Percentiles rank a stretch among this genome's conserved stretches.
These are phyloP conservation scores for Tipula lateralis DNA, from an alignment of 2,888 invertebrate genomes.

Conservation along the genomic window DNA sequence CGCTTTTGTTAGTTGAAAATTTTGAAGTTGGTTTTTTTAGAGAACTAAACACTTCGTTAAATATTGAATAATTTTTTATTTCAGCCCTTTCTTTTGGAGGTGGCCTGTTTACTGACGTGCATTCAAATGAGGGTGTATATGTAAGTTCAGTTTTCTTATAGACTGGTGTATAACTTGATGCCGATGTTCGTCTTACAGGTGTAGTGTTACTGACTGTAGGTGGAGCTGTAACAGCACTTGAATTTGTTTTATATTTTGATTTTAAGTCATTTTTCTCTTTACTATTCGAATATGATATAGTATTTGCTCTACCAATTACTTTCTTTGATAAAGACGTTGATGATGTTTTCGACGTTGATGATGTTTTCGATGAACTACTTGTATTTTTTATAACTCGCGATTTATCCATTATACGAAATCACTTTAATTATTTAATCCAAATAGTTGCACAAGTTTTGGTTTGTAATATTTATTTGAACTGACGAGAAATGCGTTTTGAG, in stretches of 20 bases:
- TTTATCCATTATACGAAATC: too few relatives aligned
- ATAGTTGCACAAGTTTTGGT: too few relatives aligned
- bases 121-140: neutral
- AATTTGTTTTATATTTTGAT: too few relatives aligned
- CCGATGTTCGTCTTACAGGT: neutral
- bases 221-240: too few relatives aligned
- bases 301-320: neutral
- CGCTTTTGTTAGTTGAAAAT: neutral
- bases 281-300: too few relatives aligned
- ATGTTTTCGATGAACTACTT: neutral
- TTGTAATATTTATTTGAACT: too few relatives aligned
- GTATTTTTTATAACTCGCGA: too few relatives aligned
- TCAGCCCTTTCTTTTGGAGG: neutral
- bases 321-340: constrained; percentile 40
- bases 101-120: neutral
- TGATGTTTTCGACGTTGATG: too few relatives aligned
- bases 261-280: too few relatives aligned
- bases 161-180: neutral
- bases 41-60: neutral
- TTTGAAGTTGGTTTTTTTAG: neutral
- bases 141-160: neutral
- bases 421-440: too few relatives aligned
- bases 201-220: neutral
- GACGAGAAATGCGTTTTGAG: too few relatives aligned
- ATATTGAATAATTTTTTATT: neutral